A percentile compares a stretch with the other conserved stretches of the same genome.
Evolutionary conservation across 1,140 invertebrate species (phyloP).

Genomic region (Vollenhovia emeryi): DNA sequence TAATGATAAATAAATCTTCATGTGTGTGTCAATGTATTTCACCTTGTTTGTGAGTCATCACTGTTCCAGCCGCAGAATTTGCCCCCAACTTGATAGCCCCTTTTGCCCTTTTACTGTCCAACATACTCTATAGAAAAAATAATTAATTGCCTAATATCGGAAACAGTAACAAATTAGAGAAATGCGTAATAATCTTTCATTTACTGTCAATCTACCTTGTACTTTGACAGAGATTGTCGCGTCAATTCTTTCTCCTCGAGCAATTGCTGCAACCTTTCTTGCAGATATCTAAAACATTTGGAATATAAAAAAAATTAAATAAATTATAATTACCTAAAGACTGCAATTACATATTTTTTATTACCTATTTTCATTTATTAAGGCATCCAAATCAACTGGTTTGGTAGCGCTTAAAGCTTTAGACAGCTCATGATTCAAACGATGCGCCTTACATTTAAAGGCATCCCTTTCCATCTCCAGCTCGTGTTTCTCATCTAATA

Average conservation of each 20-base stretch:
- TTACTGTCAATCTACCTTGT: slow-evolving; percentile 85
- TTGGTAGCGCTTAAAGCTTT: slow-evolving; percentile 88
- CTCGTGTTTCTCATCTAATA: slow-evolving; percentile 95
- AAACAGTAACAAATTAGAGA: not conserved
- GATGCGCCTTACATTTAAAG: slow-evolving; percentile 94
- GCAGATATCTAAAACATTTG: slow-evolving; percentile 87
- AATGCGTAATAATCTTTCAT: not conserved
- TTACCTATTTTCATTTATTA: slow-evolving; percentile 92
- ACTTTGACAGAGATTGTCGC: slow-evolving; percentile 89
- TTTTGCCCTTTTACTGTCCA: slow-evolving; percentile 87
- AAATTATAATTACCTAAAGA: not conserved
- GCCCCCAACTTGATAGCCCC: slow-evolving; percentile 87
- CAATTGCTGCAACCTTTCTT: slow-evolving; percentile 92
- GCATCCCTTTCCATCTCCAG: slow-evolving; percentile 92
- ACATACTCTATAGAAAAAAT: slow-evolving; percentile 84
- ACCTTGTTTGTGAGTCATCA: slow-evolving; percentile 88
- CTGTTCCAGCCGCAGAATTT: slow-evolving; percentile 84
- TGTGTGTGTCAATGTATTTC: slow-evolving; percentile 25
- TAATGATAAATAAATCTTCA: not conserved
- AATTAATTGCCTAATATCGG: slow-evolving; percentile 14
- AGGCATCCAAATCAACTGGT: slow-evolving; percentile 92
- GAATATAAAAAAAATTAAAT: not conserved
- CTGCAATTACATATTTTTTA: not conserved
- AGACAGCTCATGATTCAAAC: slow-evolving; percentile 93
- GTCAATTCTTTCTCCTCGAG: slow-evolving; percentile 93